Evolutionary conservation across 2,113 vertebrate genomes (phyloP).

Genomic region (Lepus europaeus): DNA sequence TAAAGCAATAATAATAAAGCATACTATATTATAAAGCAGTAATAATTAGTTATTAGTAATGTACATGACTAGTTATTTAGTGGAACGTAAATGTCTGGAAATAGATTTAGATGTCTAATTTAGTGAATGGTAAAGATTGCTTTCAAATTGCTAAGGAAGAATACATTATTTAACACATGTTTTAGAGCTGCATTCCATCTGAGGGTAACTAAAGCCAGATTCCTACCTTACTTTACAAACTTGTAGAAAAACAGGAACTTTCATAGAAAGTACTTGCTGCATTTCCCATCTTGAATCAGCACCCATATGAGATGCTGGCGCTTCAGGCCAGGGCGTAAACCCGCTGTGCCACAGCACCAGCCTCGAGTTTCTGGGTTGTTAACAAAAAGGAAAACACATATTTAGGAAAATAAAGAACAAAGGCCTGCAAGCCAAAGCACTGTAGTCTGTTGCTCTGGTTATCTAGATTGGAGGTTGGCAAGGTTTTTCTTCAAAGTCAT

Average conservation of each 20-base stretch:
- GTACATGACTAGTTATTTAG: background rate
- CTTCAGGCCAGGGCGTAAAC: too few species aligned
- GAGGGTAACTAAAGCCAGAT: background rate
- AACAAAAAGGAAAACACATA: background rate
- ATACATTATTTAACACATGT: slow-evolving; percentile 5
- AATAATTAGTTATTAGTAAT: background rate
- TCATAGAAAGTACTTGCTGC: background rate
- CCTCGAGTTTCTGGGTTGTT: background rate
- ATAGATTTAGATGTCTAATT: slow-evolving; percentile 1
- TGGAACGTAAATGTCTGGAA: background rate
- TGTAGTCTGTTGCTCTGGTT: background rate
- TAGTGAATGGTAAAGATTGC: slow-evolving; percentile 2
- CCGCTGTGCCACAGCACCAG: background rate
- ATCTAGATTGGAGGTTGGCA: background rate
- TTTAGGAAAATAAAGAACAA: background rate
- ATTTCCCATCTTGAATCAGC: background rate
- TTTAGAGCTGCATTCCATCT: slow-evolving; percentile 7
- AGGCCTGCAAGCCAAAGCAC: background rate
- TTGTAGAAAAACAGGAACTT: slow-evolving; percentile 23
- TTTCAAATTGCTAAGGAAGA: background rate
- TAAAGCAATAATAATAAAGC: background rate
- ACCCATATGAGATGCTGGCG: too few species aligned
- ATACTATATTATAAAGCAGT: background rate
- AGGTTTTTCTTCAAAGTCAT: background rate
- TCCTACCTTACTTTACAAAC: slow-evolving; percentile 11